A percentile compares a stretch with the other conserved stretches of the same genome.
Conservation (phyloP, 2,888 invertebrate genomes). For the Cosmia trapezina region DNA sequence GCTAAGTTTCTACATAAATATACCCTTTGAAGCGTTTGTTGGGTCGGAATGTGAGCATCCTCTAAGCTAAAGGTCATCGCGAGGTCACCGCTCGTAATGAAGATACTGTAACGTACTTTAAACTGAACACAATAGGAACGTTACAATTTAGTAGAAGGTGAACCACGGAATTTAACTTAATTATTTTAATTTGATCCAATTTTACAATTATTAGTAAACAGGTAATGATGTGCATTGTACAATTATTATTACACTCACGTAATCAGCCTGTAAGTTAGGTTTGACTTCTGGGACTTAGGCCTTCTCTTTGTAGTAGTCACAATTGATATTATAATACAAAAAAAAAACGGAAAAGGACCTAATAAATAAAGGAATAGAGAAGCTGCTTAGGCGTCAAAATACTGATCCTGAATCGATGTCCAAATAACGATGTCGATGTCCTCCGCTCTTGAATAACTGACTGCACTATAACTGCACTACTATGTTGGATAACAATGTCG, state of each 20-base stretch:
- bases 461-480: neutral
- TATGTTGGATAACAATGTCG: neutral
- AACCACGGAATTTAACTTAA: slow-evolving; percentile 67
- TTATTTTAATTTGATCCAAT: slow-evolving; percentile 58
- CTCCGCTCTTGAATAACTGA: neutral
- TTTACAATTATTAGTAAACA: slow-evolving; percentile 53
- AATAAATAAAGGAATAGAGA: neutral
- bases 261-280: neutral
- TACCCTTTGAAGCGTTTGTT: slow-evolving; percentile 79
- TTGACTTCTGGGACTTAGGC: neutral
- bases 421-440: no score
- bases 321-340: no score
- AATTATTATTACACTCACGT: slow-evolving; percentile 12
- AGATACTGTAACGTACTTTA: slow-evolving; percentile 71
- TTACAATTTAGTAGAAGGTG: slow-evolving; percentile 80
- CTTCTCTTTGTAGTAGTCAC: neutral
- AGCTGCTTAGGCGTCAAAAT: neutral
- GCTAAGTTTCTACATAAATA: slow-evolving; percentile 74
- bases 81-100: slow-evolving; percentile 79
- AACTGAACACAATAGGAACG: slow-evolving; percentile 74
- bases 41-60: slow-evolving; percentile 87
- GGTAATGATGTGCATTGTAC: slow-evolving; percentile 14
- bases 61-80: slow-evolving; percentile 81
- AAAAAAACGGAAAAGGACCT: no score
- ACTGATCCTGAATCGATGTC: neutral